phyloP scores from a whole-genome alignment of 2,797 vertebrate species.

The Botia almorhae region DNA sequence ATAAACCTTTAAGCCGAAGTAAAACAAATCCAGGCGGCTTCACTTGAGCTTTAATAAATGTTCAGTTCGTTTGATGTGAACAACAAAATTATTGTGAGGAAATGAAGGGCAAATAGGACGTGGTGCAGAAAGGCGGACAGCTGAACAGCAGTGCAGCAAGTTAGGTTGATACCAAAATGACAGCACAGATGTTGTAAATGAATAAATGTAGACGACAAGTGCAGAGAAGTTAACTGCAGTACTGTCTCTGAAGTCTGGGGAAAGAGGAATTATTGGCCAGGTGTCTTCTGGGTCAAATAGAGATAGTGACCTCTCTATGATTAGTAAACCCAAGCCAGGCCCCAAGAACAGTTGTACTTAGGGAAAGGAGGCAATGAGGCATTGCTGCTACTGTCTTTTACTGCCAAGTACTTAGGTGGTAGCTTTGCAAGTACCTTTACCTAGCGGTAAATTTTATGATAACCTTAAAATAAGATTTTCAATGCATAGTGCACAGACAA shows the following conservation, averaged over 20 bases:
- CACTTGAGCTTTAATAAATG: slow-evolving; percentile 56
- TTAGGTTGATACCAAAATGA: slow-evolving; percentile 3
- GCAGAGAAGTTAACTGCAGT: slow-evolving; percentile 27
- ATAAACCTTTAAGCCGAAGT: slow-evolving; percentile 50
- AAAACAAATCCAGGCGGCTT: slow-evolving; percentile 36
- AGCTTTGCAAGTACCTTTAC: not conserved
- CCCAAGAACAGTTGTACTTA: slow-evolving; percentile 13
- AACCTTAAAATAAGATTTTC: not conserved
- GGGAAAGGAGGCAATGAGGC: slow-evolving; percentile 2
- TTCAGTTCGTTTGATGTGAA: slow-evolving; percentile 53
- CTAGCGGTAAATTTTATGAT: not conserved
- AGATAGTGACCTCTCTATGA: slow-evolving; percentile 49
- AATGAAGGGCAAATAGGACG: slow-evolving; percentile 33
- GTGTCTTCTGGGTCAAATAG: slow-evolving; percentile 38
- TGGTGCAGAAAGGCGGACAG: not conserved
- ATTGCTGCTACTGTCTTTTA: not conserved
- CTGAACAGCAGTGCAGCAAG: not conserved
- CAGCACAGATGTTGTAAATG: slow-evolving; percentile 50
- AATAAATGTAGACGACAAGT: not conserved
- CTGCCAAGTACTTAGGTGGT: not conserved
- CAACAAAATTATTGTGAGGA: slow-evolving; percentile 26
- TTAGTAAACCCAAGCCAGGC: slow-evolving; percentile 51
- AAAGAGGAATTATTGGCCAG: slow-evolving; percentile 34
- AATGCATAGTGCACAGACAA: not conserved
- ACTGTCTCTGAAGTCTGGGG: slow-evolving; percentile 16